These are phyloP conservation scores for Streptopelia turtur DNA, from an alignment of 2,797 vertebrate genomes.

Conservation along the genomic window DNA sequence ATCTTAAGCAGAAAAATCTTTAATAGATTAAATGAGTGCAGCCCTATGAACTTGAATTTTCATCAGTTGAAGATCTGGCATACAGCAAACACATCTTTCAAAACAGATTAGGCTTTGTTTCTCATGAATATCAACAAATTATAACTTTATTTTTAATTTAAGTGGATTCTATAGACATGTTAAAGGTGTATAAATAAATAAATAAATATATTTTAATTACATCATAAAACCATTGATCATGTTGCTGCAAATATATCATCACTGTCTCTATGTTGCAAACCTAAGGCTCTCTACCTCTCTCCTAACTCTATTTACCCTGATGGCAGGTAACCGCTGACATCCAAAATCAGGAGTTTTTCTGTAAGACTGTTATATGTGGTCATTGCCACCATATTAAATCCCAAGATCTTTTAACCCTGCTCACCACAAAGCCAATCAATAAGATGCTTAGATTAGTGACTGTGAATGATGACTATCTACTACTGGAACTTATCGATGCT, in stretches of 20 bases:
- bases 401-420: background rate
- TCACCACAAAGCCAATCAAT: background rate
- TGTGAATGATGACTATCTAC: background rate
- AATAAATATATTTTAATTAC: background rate
- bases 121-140: background rate
- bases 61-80: background rate
- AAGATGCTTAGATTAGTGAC: background rate
- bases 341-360: background rate
- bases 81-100: background rate
- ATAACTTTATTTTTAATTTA: background rate
- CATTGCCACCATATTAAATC: background rate
- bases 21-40: background rate
- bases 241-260: background rate
- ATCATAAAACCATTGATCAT: background rate
- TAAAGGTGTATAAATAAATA: background rate
- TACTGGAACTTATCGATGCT: background rate
- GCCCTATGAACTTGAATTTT: background rate
- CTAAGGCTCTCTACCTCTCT: background rate
- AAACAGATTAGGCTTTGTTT: background rate
- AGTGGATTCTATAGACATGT: background rate
- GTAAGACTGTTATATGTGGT: background rate
- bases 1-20: background rate
- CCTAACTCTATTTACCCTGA: background rate
- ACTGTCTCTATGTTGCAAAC: background rate
- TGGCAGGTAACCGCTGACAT: background rate